Evolutionary conservation across 2,888 invertebrate genomes (phyloP).

Genomic region (Philereme transversata): DNA sequence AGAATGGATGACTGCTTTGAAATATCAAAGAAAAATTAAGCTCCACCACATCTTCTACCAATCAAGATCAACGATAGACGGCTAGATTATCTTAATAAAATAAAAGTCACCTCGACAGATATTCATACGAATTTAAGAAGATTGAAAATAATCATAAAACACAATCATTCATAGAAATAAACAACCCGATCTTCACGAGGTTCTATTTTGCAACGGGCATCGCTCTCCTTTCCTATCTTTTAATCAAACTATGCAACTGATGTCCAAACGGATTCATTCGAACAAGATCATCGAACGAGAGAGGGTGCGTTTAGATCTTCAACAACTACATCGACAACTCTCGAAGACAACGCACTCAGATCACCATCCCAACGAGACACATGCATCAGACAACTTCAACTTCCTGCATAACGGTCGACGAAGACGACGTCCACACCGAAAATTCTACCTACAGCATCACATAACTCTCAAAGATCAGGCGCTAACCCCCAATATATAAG

Average conservation of each 20-base stretch:
- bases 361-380: slow-evolving; percentile 3
- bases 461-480: slow-evolving; percentile 3
- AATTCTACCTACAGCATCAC: background rate
- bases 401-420: slow-evolving; percentile 13
- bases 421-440: slow-evolving; percentile 9
- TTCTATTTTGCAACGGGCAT: slow-evolving; percentile 17
- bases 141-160: slow-evolving; percentile 1
- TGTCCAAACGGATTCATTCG: slow-evolving; percentile 1
- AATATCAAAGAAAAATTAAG: too few relatives aligned
- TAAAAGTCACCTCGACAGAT: slow-evolving; percentile 21
- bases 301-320: slow-evolving; percentile 28
- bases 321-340: slow-evolving; percentile 33
- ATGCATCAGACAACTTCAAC: slow-evolving; percentile 2
- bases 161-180: slow-evolving; percentile 17
- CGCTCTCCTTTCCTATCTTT: slow-evolving; percentile 4
- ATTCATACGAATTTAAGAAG: slow-evolving; percentile 12
- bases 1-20: slow-evolving; percentile 32
- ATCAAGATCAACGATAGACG: slow-evolving; percentile 34
- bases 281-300: background rate
- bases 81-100: slow-evolving; percentile 28
- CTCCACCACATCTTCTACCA: slow-evolving; percentile 24
- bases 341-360: slow-evolving; percentile 2
- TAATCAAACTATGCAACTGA: slow-evolving; percentile 11
- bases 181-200: slow-evolving; percentile 18
- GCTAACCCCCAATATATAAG: background rate